Evolutionary conservation across 2,113 vertebrate species (phyloP), one percentile per base, ranked within the genome.

Genomic region (Hemibagrus wyckioides): DNA sequence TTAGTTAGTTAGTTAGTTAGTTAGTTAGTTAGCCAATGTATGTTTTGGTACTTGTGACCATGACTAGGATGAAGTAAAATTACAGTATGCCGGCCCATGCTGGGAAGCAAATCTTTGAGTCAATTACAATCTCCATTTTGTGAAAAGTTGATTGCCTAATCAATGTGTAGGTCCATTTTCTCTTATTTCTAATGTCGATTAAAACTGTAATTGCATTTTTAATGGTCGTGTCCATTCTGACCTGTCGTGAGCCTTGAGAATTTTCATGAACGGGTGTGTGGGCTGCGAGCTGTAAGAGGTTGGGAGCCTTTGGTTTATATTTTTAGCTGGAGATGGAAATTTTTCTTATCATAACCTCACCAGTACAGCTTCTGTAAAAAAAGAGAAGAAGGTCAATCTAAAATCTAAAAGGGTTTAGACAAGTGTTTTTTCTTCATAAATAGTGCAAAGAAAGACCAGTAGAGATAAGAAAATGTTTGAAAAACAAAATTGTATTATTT

Each of bases 231-330:
- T 56, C 50, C 15, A 15, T 11, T 36, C 48, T 36, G 30, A 80
- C 77, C 50, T 56, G n/a, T 21, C n/a, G 1, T 80, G 50, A n/a
- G 28, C 30, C 77, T 80, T 50, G 44, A n/a, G 44, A 50, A 44
- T n/a, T 50, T 77, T 50, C 50, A 6, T 30, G 50, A 52, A 19
- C 15, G 6, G 7, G 33, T 56, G 28, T 56, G 50, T 80, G 17
- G 41, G 73, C 25, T 28, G 73, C 6, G 4, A 15, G 41, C 21
- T 48, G 41, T 76, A 48, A 48, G 21, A 41, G 69, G 19, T 25
- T 73, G 69, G 36, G 8, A 73, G 36, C 9, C 36, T 73, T 11
- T 89, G 87, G 90, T 89, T 89, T 90, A 91, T 89, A 69, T 69
- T 86, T 86, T 88, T 82, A 84, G 87, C 84, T 80, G n/a, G 54